These are phyloP conservation scores for Drosophila nigritarsus DNA, from an alignment of 2,888 invertebrate genomes.

Conservation along the genomic window DNA sequence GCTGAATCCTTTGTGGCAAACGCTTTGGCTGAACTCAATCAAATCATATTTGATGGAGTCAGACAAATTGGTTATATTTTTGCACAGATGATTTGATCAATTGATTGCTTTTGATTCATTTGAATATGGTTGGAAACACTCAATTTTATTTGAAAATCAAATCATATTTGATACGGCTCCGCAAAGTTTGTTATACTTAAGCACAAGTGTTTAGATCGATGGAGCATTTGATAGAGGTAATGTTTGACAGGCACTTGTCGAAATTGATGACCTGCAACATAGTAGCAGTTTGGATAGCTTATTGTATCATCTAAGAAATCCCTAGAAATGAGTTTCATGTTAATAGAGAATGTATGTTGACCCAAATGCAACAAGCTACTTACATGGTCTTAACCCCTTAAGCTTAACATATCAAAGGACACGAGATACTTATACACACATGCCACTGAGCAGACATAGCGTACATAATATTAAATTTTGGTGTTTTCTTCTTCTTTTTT, in stretches of 20 bases:
- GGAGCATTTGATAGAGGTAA: constrained; percentile 26
- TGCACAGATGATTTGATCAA: constrained; percentile 4
- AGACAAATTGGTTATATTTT: neutral
- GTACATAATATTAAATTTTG: constrained; percentile 39
- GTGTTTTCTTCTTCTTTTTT: neutral
- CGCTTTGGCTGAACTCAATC: neutral
- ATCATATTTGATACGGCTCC: neutral
- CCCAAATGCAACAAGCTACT: constrained; percentile 37
- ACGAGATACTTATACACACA: constrained; percentile 2
- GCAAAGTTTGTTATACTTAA: neutral
- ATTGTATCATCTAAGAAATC: constrained; percentile 7
- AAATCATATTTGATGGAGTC: neutral
- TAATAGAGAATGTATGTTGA: constrained; percentile 40
- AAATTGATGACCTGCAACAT: constrained; percentile 34
- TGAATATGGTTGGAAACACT: neutral
- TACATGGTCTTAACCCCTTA: constrained; percentile 11
- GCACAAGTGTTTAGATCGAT: constrained; percentile 20
- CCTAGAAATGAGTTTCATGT: constrained; percentile 3
- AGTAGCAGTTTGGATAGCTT: constrained; percentile 23
- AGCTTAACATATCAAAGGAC: constrained; percentile 30
- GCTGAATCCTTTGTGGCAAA: neutral
- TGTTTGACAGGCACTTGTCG: constrained; percentile 41
- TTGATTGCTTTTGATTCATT: neutral
- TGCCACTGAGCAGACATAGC: neutral
- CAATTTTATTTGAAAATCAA: neutral